Conservation (phyloP, 2,113 vertebrate species). For the Tor tambroides region DNA sequence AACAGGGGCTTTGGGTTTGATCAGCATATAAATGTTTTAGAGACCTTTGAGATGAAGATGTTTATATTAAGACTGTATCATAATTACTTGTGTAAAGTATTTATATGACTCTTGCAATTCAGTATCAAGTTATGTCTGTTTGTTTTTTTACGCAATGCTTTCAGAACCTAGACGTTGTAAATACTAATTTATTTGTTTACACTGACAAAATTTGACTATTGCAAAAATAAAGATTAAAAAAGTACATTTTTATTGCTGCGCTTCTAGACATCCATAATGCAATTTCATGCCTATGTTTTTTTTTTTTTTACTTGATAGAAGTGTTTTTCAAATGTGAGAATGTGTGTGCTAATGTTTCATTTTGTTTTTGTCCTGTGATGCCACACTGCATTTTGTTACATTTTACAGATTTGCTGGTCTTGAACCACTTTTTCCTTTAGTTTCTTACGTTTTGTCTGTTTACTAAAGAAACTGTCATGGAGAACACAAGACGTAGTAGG, state of each 20-base stretch:
- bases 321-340: constrained; percentile 53
- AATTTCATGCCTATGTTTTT: constrained; percentile 49
- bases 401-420: constrained; percentile 30
- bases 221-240: constrained; percentile 67
- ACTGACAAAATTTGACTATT: constrained; percentile 79
- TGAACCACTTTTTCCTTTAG: neutral
- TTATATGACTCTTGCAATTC: constrained; percentile 79
- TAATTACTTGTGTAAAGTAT: constrained; percentile 96
- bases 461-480: constrained; percentile 7
- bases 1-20: constrained; percentile 58
- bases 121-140: constrained; percentile 60
- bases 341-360: constrained; percentile 24
- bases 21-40: constrained; percentile 48
- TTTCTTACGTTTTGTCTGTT: constrained; percentile 3
- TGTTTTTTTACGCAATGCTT: constrained; percentile 61
- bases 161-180: constrained; percentile 89
- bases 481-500: neutral
- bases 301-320: constrained; percentile 51
- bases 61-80: constrained; percentile 95
- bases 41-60: constrained; percentile 77
- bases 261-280: constrained; percentile 61
- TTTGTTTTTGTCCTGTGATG: constrained; percentile 25
- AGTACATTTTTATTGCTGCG: constrained; percentile 74
- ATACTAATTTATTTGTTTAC: constrained; percentile 99
- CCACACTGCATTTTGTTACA: constrained; percentile 11